Evolutionary conservation across 2,113 vertebrate species (phyloP), one percentile per base, ranked within the genome.

Genomic region (Erythrolamprus reginae): DNA sequence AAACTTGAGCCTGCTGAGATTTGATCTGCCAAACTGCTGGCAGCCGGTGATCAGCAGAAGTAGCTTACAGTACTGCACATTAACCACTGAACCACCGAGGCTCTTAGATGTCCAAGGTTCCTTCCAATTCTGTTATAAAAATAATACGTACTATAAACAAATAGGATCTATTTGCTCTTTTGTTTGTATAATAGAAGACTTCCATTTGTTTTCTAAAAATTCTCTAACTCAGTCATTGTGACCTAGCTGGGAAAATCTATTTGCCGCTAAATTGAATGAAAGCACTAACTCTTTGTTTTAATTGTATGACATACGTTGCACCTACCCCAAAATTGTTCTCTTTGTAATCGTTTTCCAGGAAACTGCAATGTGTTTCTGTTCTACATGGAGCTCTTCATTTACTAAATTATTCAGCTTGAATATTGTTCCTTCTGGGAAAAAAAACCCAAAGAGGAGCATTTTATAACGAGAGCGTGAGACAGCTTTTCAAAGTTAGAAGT

Each of bases 131-230:
- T 65, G 28, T 33, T 65, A 65, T 33, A 90, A 94, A 94, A 92
- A 87, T 84, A 61, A 55, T 61, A 52, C 5, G 5, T 24, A 90
- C 21, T 90, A 86, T 94, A 95, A 96, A 95, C 88, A 94, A 58
- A 86, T 93, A 47, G 82, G 89, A 92, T 93, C 92, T 84, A 87
- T 52, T 88, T 42, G 61, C 56, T 28, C 10, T 28, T 58, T 58
- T 65, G n/a, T 65, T 50, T 42, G 51, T 55, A 13, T 26, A 82
- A 53, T 52, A 82, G 0, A 84, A 7, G 3, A 9, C 65, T 0
- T 61, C 17, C 21, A 47, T 51, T 61, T 92, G 58, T n/a, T 93
- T 47, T 92, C 19, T 1, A 45, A 89, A 91, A 82, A 61, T 9
- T 65, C 53, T n/a, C 26, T 77, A 84, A 55, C 19, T 2, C 83